A percentile compares a stretch with the other conserved stretches of the same genome.
Conservation (phyloP, 2,113 vertebrate species). For the Vulpes vulpes region DNA sequence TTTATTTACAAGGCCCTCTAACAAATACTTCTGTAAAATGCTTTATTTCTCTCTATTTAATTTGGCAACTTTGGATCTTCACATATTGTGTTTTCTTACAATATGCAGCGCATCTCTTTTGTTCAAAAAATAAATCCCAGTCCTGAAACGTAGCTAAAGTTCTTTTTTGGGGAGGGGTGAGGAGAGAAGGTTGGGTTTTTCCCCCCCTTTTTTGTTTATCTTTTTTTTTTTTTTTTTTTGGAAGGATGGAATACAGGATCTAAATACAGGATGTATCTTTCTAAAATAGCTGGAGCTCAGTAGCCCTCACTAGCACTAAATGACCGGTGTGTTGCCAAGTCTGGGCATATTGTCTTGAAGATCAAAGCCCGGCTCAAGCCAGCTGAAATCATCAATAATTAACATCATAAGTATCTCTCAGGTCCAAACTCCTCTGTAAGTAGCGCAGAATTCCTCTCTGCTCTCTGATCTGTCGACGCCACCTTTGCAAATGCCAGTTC, state of each 20-base stretch:
- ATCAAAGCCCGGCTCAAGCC: conserved; percentile 41
- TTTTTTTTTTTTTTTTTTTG: neutral
- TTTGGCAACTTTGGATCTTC: conserved; percentile 52
- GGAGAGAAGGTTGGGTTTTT: too few species aligned
- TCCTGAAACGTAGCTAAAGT: neutral
- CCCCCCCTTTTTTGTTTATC: accelerated
- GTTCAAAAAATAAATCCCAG: conserved; percentile 35
- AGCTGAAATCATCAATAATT: conserved; percentile 81
- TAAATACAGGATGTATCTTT: neutral
- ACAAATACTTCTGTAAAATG: neutral
- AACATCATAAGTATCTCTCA: conserved; percentile 33
- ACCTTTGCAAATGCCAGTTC: conserved; percentile 50
- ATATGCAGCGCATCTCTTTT: neutral
- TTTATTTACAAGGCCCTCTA: neutral
- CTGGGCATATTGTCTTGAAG: neutral
- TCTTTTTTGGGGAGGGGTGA: neutral
- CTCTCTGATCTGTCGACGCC: neutral
- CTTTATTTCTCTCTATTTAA: conserved; percentile 5
- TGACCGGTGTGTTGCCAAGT: neutral
- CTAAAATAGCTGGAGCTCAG: conserved; percentile 1
- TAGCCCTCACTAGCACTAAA: neutral
- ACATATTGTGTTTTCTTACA: conserved; percentile 39
- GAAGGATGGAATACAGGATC: neutral
- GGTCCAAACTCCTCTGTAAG: conserved; percentile 75
- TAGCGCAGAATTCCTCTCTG: conserved; percentile 28